Percentiles rank a stretch among this genome's conserved stretches.
These are phyloP conservation scores for Leucozona laternaria DNA, from an alignment of 2,888 invertebrate species.

Conservation along the genomic window DNA sequence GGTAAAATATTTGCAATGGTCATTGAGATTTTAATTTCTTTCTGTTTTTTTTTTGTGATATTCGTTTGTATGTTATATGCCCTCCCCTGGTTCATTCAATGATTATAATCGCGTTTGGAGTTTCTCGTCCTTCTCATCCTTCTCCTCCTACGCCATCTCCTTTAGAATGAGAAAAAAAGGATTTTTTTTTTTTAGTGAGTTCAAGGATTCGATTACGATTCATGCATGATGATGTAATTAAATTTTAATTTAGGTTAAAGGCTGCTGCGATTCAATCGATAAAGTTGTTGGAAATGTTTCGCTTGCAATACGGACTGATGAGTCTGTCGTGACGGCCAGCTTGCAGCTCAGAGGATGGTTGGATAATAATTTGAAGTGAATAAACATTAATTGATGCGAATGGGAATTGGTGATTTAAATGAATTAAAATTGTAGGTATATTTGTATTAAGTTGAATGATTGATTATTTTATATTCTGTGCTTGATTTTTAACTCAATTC, in stretches of 20 bases:
- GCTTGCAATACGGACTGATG: conserved; percentile 29
- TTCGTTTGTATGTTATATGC: background rate
- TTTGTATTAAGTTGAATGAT: conserved; percentile 49
- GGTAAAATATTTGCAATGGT: conserved; percentile 74
- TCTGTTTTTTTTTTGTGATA: conserved; percentile 1
- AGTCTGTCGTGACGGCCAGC: background rate
- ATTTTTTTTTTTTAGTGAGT: conserved; percentile 48
- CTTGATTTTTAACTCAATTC: background rate
- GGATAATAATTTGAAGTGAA: conserved; percentile 50
- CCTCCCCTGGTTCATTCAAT: conserved; percentile 25
- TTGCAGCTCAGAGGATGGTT: background rate
- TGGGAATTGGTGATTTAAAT: conserved; percentile 38
- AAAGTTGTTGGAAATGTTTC: conserved; percentile 59
- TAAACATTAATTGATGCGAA: conserved; percentile 62
- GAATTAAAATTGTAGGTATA: conserved; percentile 28
- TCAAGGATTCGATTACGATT: conserved; percentile 74
- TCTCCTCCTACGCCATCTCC: background rate
- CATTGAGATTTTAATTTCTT: conserved; percentile 69
- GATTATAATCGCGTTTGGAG: conserved; percentile 52
- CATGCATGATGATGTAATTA: conserved; percentile 73
- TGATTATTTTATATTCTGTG: background rate
- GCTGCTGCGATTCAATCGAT: conserved; percentile 66
- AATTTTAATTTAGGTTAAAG: conserved; percentile 75
- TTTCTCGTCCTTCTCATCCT: conserved; percentile 13
- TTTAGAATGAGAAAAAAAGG: conserved; percentile 1